Evolutionary conservation across 30 jellyfish, hydroid and myxozoan species (phyloP).

Genomic region (Nemopilema nomurai): DNA sequence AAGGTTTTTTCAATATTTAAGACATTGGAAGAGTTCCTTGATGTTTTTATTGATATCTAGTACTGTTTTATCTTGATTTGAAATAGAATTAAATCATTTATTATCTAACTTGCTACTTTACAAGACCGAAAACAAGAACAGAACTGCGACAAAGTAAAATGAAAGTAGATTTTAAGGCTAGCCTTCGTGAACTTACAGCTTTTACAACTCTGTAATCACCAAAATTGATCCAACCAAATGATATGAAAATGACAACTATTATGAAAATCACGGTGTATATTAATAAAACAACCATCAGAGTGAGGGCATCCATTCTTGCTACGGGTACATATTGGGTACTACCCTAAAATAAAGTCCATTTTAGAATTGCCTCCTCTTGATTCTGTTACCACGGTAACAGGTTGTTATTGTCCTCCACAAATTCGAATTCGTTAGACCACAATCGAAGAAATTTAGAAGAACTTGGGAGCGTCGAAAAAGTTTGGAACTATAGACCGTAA

Average conservation of each 20-base stretch:
- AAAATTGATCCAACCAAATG: conserved; percentile 14
- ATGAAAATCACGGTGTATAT: conserved; percentile 14
- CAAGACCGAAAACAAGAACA: background rate
- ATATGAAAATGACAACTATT: background rate
- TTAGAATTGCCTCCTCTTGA: background rate
- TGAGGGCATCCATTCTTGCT: conserved; percentile 21
- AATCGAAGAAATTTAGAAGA: background rate
- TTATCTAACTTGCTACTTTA: no score
- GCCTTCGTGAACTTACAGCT: conserved; percentile 31
- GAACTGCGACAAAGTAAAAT: background rate
- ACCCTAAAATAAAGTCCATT: no score
- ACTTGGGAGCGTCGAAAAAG: background rate
- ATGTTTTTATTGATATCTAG: no score
- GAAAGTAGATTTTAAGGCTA: background rate
- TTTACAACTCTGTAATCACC: background rate
- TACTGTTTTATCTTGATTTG: no score
- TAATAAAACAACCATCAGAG: background rate
- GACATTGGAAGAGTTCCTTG: no score
- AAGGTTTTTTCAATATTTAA: no score
- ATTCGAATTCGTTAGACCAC: background rate
- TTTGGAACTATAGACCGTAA: background rate
- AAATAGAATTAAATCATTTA: no score
- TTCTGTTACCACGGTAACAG: background rate
- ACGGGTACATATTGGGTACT: no score
- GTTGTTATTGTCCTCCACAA: background rate